phyloP scores from a whole-genome alignment of 2,888 invertebrate genomes.

The Cepaea hortensis region DNA sequence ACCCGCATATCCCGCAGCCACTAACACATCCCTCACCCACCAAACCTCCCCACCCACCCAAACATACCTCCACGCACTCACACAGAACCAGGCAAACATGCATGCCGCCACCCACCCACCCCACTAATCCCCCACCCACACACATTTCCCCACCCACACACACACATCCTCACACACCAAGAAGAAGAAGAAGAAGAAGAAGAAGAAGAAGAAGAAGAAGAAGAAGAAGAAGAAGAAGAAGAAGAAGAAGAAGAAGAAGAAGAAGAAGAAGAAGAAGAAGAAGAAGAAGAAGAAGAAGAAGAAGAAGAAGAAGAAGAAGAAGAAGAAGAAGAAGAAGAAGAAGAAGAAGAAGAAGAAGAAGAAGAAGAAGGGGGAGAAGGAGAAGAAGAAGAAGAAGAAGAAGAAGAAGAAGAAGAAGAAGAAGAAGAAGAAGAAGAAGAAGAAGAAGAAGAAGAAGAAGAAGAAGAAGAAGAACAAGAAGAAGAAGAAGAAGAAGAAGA shows the following conservation, averaged over 20 bases:
- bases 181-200: not conserved
- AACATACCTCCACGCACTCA: too few relatives aligned
- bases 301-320: too few relatives aligned
- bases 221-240: not conserved
- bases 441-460: not conserved
- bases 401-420: not conserved
- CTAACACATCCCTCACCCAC: too few relatives aligned
- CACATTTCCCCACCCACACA: too few relatives aligned
- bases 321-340: not conserved
- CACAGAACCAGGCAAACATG: too few relatives aligned
- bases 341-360: not conserved
- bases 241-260: slow-evolving; percentile 2
- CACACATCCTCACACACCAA: too few relatives aligned
- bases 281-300: not conserved
- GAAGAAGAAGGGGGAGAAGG: not conserved
- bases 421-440: slow-evolving; percentile 33
- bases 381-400: not conserved
- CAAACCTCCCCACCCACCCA: too few relatives aligned
- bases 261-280: slow-evolving; percentile 39
- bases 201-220: not conserved
- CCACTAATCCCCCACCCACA: too few relatives aligned
- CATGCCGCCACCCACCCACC: too few relatives aligned
- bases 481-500: not conserved
- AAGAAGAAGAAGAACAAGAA: not conserved
- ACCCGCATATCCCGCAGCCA: too few relatives aligned